These are phyloP conservation scores for Drosophila rufa DNA, from an alignment of 1,140 invertebrate species.

Conservation along the genomic window DNA sequence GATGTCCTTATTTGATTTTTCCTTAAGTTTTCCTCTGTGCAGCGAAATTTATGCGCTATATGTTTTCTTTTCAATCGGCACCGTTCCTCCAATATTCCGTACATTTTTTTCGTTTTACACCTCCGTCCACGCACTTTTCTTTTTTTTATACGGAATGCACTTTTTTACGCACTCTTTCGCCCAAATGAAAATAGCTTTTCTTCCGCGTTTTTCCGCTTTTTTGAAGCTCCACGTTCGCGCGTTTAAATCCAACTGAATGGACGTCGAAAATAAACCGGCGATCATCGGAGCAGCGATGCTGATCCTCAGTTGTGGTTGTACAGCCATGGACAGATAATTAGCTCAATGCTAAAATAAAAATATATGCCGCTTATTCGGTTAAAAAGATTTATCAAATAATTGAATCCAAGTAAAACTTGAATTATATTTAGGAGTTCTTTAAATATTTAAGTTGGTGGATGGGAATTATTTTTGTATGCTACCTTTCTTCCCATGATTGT, in stretches of 20 bases:
- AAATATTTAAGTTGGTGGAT: background rate
- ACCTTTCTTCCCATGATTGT: background rate
- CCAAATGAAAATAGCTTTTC: conserved; percentile 14
- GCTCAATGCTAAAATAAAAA: no score
- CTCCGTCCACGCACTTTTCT: conserved; percentile 11
- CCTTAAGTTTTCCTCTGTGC: background rate
- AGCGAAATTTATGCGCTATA: conserved; percentile 18
- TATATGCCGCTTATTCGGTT: no score
- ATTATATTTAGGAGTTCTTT: background rate
- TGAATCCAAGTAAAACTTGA: no score
- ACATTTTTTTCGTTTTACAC: conserved; percentile 8
- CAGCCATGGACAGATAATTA: background rate
- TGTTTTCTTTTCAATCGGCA: conserved; percentile 1
- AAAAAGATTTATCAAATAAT: no score
- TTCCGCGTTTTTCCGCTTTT: conserved; percentile 1
- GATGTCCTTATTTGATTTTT: background rate
- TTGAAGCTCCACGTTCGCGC: conserved; percentile 29
- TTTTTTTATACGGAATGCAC: conserved; percentile 13
- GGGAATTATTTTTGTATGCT: background rate
- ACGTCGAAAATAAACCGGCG: conserved; percentile 5
- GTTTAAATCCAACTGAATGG: conserved; percentile 60
- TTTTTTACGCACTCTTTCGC: conserved; percentile 22
- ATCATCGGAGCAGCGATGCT: conserved; percentile 42
- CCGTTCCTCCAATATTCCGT: conserved; percentile 4
- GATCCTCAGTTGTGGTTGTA: conserved; percentile 15